Evolutionary conservation across 2,888 invertebrate genomes (phyloP), one percentile per base, ranked within the genome.

Genomic region (Eupithecia vulgata): DNA sequence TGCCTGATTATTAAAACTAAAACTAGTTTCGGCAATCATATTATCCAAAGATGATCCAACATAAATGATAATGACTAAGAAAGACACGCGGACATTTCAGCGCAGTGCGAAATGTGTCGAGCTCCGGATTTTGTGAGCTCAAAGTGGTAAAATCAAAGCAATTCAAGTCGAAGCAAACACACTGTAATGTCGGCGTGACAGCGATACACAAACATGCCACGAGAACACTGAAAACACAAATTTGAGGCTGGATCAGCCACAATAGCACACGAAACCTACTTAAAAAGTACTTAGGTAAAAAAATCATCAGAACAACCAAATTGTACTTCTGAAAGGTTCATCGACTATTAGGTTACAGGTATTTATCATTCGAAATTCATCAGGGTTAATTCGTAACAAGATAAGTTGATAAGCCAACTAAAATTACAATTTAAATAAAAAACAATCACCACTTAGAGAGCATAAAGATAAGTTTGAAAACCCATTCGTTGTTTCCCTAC

Each of bases 361-460:
- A 30, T 30, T 35, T 1, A 64, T 17, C 6, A 62, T 62, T 37
- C 10, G 17, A 35, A 34, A 35, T 5, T 61, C 17, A 61, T 34
- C 61, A 65, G 10, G 15, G 25, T 65, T 42, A 65, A 65, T 65
- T 65, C 65, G 65, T 64, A 12, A 1, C 35, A 5, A 25, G 62
- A 64, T 34, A 62, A n/a, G 37, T 61, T 40, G 62, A 64, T 34
- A 62, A n/a, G 37, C 66, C 0, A 52, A 61, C 42, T 45, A 64
- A 61, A 35, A 52, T 21, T 48, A 61, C 30, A 59, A 45, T 45
- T 67, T 73, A 67, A 70, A 64, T 45, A 76, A 81, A 80, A 78
- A 81, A 81, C 69, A 78, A 85, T 86, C 86, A 86, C 87, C 85
- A 85, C 85, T 65, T 86, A 86, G 86, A 86, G 86, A 86, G 86